Evolutionary conservation across 1,140 invertebrate genomes (phyloP), one percentile per base, ranked within the genome.

Genomic region (Caerostris extrusa): DNA sequence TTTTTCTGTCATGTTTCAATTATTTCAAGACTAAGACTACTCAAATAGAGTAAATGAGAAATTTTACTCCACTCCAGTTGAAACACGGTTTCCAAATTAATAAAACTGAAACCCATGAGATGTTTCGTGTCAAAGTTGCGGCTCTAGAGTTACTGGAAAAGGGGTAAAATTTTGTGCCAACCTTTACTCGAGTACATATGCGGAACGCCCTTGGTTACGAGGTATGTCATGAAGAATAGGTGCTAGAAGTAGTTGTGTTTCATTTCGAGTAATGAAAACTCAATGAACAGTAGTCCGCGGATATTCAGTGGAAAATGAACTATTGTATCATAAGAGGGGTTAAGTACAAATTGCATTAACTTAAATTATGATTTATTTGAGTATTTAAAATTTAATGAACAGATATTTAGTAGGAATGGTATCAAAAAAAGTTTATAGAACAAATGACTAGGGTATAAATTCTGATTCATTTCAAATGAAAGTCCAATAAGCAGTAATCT

Each of bases 181-280:
- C 56, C 56, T 61, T 87, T 60, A n/a, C 57, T 34, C 57, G 34
- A 64, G 64, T 60, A 58, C 64, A 50, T 61, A 60, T 87, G 19
- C 58, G 57, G 85, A 61, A 87, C 57, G 56, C 57, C 85, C 85
- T 77, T 50, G 57, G 85, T 87, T 87, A 87, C 85, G 57, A 10
- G 85, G 56, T 50, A 14, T 34, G 58, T 61, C 85, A 61, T 57
- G 58, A 87, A 61, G 85, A 87, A 87, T 87, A 60, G 85, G 85
- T 61, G 85, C 57, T 60, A 50, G 58, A 61, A 87, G 85, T 87
- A 60, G 56, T 61, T 64, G 85, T 64, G n/a, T 87, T 87, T 61
- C 85, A 61, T 87, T 87, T 61, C 58, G 58, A 87, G 58, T 87
- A 87, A 87, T 87, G 85, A 87, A 60, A 50, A 60, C 58, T 61